Evolutionary conservation across 2,113 vertebrate species (phyloP), one percentile per base, ranked within the genome.

Genomic region (Sinocyclocheilus anshuiensis): DNA sequence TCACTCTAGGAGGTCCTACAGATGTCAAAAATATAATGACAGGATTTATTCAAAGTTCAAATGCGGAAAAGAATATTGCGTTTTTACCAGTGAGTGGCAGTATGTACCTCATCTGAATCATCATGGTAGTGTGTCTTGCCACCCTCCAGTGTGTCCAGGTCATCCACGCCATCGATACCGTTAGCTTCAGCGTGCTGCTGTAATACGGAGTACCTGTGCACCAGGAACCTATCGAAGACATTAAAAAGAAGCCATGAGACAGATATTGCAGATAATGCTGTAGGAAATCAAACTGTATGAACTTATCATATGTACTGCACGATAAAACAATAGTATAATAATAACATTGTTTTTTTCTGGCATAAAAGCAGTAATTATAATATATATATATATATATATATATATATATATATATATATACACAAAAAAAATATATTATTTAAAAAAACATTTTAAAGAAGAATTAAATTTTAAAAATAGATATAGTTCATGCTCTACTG

Each of bases 131-230:
- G 94, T 8, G 88, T 86, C 88, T 94, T 95, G 3, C 87, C 91
- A 16, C 95, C 95, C 82, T 90, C 91, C 77, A 93, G 88, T 22
- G 90, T 90, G 71, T 95, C 96, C 74, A 95, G 65, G 20, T 95
- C 90, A 0, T 99, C 97, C 5, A 94, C 93, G 24, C 94, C 95
- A 1, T 97, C 96, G 4, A 94, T 94, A 1, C 96, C 95, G 0
- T 96, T 95, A 4, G 95, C 96, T 87, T 99, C 97, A 0, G 93
- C 96, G 0, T 98, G 95, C 84, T 97, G 96, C 86, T 94, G 95
- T 36, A 99, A 95, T 2, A 98, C 96, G 0, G 97, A 99, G 88
- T 98, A 98, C 1, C 97, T 94, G 82, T 99, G 97, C 71, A 99
- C 97, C 22, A 98, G 94, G 90, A 99, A 99, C 93, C 97, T 98